phyloP scores from a whole-genome alignment of 2,113 vertebrate species.

The Engystomops pustulosus region DNA sequence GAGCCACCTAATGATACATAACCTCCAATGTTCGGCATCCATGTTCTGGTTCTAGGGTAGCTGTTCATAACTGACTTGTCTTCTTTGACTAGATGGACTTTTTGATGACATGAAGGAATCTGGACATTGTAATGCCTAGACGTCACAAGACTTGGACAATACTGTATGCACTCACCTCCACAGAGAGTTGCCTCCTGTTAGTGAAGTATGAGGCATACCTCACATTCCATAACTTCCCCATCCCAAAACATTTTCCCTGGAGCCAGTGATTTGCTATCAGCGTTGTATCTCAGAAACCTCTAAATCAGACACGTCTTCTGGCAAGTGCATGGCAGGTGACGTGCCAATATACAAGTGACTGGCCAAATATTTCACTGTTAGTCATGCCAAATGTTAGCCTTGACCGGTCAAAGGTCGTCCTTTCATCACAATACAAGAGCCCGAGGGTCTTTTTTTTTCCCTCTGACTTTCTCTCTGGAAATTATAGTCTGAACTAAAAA shows the following conservation, averaged over 20 bases:
- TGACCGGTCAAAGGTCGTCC: not conserved
- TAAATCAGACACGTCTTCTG: slow-evolving; percentile 15
- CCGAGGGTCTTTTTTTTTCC: not conserved
- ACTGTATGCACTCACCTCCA: not conserved
- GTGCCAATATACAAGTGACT: not conserved
- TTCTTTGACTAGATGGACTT: too few relatives aligned
- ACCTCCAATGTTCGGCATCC: not conserved
- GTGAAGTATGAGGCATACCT: slow-evolving; percentile 38
- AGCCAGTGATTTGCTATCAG: not conserved
- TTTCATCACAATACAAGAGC: not conserved
- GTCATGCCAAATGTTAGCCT: not conserved
- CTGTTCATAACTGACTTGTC: not conserved
- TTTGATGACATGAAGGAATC: not conserved
- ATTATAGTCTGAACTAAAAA: too few relatives aligned
- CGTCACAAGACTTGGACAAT: not conserved
- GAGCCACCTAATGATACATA: too few relatives aligned
- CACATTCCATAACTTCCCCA: slow-evolving; percentile 14
- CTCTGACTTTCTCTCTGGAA: not conserved
- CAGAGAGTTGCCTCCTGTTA: not conserved
- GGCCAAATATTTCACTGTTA: not conserved
- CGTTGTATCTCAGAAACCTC: not conserved
- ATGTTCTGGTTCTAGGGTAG: not conserved
- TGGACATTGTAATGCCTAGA: not conserved
- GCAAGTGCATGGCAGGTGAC: slow-evolving; percentile 10
- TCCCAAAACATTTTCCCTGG: not conserved